Evolutionary conservation across 35 echinoderm and acorn worm genomes (phyloP).

Genomic region (Stichopus chloronotus): DNA sequence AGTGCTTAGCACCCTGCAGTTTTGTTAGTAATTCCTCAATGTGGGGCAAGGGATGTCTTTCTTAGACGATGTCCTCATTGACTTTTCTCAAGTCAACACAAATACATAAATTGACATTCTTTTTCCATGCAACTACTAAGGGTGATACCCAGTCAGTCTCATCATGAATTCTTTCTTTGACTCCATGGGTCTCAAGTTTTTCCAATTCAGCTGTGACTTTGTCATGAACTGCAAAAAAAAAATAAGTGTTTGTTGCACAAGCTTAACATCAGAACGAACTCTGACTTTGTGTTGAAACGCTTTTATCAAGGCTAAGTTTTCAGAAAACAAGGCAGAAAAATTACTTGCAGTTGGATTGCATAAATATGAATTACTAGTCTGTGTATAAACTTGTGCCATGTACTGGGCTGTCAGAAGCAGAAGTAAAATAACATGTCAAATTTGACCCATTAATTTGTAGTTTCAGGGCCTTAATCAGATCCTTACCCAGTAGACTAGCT

Average conservation of each 20-base stretch:
- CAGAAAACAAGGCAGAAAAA: not conserved
- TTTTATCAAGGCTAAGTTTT: not conserved
- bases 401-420: not conserved
- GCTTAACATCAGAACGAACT: constrained; percentile 19
- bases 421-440: not conserved
- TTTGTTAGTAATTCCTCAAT: constrained; percentile 66
- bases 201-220: constrained; percentile 46
- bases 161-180: constrained; percentile 58
- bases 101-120: constrained; percentile 58
- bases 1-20: constrained; percentile 45
- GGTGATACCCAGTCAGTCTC: constrained; percentile 79
- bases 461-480: not conserved
- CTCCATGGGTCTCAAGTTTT: constrained; percentile 13
- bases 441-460: not conserved
- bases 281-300: constrained; percentile 60
- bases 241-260: constrained; percentile 63
- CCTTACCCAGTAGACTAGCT: not conserved
- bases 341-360: not conserved
- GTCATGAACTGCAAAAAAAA: constrained; percentile 67
- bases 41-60: constrained; percentile 68
- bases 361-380: not conserved
- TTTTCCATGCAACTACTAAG: constrained; percentile 63
- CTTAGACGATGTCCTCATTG: constrained; percentile 60
- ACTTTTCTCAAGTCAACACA: constrained; percentile 76
- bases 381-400: not conserved